Evolutionary conservation across 2,888 invertebrate genomes (phyloP), one percentile per base, ranked within the genome.

Genomic region (Ophonus ardosiacus): DNA sequence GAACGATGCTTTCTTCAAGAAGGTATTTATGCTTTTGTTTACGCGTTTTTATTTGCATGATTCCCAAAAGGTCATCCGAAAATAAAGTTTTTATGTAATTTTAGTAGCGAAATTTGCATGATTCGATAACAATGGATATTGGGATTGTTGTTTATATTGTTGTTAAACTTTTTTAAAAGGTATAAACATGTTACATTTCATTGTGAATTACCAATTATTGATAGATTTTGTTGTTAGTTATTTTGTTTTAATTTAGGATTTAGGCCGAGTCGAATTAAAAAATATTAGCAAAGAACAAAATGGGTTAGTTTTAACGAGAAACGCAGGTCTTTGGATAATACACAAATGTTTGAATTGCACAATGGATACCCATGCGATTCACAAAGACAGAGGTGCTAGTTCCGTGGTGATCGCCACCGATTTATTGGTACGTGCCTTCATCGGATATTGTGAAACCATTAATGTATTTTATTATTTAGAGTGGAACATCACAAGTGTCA

Each of bases 321-420:
- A 90, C 86, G 90, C 94, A n/a, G 94, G 94, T 79, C 92, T 92
- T 85, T 95, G 95, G 94, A 92, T 91, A 40, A 88, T 95, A 85
- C 92, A 94, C 89, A 92, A 92, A 74, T 95, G 95, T 90, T 91
- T 94, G 84, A 94, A 94, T 88, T 95, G 95, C 90, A 92, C 92
- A 61, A 92, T 93, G 87, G 92, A 92, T 87, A 94, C 95, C 15
- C 94, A 95, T 90, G 95, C 95, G 74, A 90, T 93, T 61, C 92
- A 93, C 87, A 92, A 92, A 88, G 93, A 94, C 87, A 92, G 92
- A 88, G 92, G 93, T 87, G 92, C 92, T 85, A 91, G 91, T 68
- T 90, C 90, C 88, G 92, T 94, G 82, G 91, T 95, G 86, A 91
- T 95, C 86, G 92, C 92, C 88, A 92, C 93, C 88, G 91, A 93